phyloP scores from a whole-genome alignment of 2,797 vertebrate genomes.

The Helicolenus hilgendorfi region DNA sequence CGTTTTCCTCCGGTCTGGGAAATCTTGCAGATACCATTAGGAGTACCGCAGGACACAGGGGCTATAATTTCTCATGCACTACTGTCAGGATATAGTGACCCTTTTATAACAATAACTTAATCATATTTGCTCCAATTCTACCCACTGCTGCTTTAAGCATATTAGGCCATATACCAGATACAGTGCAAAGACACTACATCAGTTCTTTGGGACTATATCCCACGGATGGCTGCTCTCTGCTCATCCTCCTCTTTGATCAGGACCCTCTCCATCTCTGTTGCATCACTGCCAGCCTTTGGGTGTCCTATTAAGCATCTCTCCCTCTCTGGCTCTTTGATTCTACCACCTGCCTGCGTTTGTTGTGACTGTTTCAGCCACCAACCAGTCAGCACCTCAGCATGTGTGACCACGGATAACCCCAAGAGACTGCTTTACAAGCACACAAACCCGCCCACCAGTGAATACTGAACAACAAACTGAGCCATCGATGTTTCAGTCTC shows the following conservation, averaged over 20 bases:
- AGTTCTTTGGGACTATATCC: not conserved
- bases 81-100: no score
- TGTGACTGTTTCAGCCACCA: conserved; percentile 15
- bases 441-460: not conserved
- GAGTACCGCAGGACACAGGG: no score
- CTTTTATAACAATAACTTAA: no score
- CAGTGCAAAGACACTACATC: not conserved
- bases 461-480: conserved; percentile 12
- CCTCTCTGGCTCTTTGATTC: conserved; percentile 53
- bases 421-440: not conserved
- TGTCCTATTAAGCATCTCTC: conserved; percentile 48
- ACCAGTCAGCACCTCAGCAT: not conserved
- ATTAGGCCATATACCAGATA: not conserved
- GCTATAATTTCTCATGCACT: no score
- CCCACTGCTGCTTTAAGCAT: no score
- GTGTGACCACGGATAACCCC: conserved; percentile 12
- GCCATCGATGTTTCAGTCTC: not conserved
- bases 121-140: no score
- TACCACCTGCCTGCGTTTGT: conserved; percentile 57
- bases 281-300: conserved; percentile 50
- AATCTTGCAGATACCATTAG: no score
- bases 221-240: conserved; percentile 25
- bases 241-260: conserved; percentile 59
- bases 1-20: no score
- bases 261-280: conserved; percentile 38